phyloP scores from a whole-genome alignment of 2,888 invertebrate species.

The Tupiocoris notatus region DNA sequence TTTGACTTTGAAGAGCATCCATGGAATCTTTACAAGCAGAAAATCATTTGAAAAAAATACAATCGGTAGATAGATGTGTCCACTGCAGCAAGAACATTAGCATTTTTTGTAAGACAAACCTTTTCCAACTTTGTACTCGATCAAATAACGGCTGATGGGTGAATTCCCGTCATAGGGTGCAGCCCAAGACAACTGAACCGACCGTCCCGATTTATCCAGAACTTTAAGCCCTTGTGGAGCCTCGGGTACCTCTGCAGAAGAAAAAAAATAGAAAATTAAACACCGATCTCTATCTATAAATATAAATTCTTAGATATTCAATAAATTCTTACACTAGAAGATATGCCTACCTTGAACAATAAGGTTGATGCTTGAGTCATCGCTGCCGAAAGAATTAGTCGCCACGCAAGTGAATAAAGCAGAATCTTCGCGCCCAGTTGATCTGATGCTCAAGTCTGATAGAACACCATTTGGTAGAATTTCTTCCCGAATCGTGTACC shows the following conservation, averaged over 20 bases:
- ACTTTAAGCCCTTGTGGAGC: constrained; percentile 85
- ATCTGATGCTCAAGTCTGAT: constrained; percentile 83
- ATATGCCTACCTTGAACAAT: constrained; percentile 74
- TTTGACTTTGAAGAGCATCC: no score
- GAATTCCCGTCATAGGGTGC: constrained; percentile 91
- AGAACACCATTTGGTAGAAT: constrained; percentile 82
- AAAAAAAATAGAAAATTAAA: constrained; percentile 11
- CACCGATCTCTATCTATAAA: neutral
- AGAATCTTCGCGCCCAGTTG: constrained; percentile 84
- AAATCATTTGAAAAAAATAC: no score
- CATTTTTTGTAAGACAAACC: constrained; percentile 49
- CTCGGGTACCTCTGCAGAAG: constrained; percentile 73
- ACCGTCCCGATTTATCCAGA: constrained; percentile 84
- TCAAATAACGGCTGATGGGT: constrained; percentile 81
- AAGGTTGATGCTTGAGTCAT: constrained; percentile 93
- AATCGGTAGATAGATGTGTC: no score
- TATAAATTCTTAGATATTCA: neutral
- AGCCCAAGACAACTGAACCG: constrained; percentile 88
- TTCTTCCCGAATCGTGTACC: constrained; percentile 67
- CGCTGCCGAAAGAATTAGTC: constrained; percentile 89
- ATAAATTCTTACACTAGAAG: neutral
- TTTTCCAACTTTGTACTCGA: constrained; percentile 77
- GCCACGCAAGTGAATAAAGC: constrained; percentile 89
- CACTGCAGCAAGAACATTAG: constrained; percentile 41
- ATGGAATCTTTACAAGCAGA: no score